Percentiles rank a stretch among this genome's conserved stretches.
These are phyloP conservation scores for Lipophrys pholis DNA, from an alignment of 2,113 vertebrate species.

Conservation along the genomic window DNA sequence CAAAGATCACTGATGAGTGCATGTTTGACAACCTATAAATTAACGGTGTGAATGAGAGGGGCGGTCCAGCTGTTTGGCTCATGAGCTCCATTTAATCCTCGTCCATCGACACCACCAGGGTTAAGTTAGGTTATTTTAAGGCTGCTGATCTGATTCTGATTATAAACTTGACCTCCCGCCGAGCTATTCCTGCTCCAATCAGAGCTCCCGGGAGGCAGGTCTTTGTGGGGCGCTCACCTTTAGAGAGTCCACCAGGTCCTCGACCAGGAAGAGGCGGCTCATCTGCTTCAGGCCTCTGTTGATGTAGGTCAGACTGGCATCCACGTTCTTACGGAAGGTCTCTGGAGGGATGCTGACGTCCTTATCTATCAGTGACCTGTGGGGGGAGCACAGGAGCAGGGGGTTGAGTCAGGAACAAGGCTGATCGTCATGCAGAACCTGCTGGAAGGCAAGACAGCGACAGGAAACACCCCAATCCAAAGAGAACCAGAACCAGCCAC, in stretches of 20 bases:
- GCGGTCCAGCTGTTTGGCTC: background rate
- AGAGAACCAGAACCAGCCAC: no score
- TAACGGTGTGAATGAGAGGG: no score
- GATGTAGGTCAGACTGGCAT: constrained; percentile 85
- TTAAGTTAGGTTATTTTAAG: background rate
- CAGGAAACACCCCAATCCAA: no score
- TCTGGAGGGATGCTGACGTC: constrained; percentile 90
- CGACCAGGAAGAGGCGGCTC: constrained; percentile 91
- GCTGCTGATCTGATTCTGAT: background rate
- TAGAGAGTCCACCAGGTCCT: constrained; percentile 92
- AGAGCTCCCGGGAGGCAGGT: background rate
- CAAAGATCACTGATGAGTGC: no score
- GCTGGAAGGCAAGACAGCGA: no score
- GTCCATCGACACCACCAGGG: background rate
- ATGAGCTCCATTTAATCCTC: background rate
- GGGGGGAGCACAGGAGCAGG: constrained; percentile 17
- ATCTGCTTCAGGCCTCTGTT: constrained; percentile 88
- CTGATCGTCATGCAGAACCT: no score
- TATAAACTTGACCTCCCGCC: background rate
- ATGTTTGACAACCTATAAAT: no score
- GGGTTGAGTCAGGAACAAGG: constrained; percentile 42
- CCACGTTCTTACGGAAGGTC: constrained; percentile 90
- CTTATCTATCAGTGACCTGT: constrained; percentile 86
- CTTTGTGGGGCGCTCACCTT: constrained; percentile 81
- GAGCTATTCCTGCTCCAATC: background rate